Evolutionary conservation across 2,113 vertebrate species (phyloP).

Genomic region (Thymallus thymallus): DNA sequence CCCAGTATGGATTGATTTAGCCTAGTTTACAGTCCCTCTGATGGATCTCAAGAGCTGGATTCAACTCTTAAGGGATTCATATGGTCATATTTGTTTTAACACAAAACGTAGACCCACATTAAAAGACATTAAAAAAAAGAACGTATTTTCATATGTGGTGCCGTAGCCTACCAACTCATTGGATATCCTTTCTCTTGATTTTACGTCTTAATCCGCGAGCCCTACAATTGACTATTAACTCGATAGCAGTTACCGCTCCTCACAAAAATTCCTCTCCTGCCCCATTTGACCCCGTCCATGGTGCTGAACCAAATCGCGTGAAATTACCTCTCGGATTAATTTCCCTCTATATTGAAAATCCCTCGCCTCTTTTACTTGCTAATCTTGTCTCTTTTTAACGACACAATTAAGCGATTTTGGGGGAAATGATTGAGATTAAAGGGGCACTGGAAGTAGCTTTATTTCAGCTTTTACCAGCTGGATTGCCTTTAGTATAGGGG

Average conservation of each 20-base stretch:
- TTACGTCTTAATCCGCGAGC: constrained; percentile 4
- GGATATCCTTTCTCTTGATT: too few species aligned
- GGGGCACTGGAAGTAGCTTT: too few species aligned
- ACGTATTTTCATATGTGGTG: too few species aligned
- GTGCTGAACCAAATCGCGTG: constrained; percentile 69
- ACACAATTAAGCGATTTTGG: constrained; percentile 62
- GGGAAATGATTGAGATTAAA: background rate
- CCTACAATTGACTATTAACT: constrained; percentile 4
- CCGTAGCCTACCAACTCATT: too few species aligned
- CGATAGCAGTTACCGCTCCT: constrained; percentile 40
- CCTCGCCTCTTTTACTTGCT: constrained; percentile 64
- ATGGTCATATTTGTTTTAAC: too few species aligned
- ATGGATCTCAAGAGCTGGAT: too few species aligned
- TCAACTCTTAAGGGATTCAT: too few species aligned
- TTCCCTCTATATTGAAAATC: constrained; percentile 50
- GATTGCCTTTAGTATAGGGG: too few species aligned
- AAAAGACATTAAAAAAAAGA: too few species aligned
- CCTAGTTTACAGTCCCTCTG: too few species aligned
- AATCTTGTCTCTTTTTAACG: constrained; percentile 71
- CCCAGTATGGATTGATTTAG: background rate
- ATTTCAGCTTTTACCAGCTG: too few species aligned
- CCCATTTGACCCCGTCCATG: constrained; percentile 60
- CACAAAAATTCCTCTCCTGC: constrained; percentile 53
- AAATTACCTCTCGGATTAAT: constrained; percentile 74
- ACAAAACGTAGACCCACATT: too few species aligned